Evolutionary conservation across 2,797 vertebrate species (phyloP).

Genomic region (Arnoldichthys spilopterus): DNA sequence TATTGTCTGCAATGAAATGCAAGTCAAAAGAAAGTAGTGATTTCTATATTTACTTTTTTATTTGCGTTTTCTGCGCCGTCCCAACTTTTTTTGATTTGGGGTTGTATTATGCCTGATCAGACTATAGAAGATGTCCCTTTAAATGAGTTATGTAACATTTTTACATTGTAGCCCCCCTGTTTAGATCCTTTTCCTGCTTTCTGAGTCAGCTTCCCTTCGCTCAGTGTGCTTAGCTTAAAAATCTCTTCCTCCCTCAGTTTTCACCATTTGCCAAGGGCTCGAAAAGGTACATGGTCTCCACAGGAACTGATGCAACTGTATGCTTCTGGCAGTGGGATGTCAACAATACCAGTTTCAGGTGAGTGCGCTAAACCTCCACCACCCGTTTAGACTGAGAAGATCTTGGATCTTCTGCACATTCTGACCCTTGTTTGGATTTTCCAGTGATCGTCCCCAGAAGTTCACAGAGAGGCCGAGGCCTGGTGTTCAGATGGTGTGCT

Average conservation of each 20-base stretch:
- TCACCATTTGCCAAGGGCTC: constrained; percentile 95
- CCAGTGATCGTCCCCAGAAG: constrained; percentile 90
- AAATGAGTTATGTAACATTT: no score
- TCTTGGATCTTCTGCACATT: neutral
- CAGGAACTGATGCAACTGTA: constrained; percentile 95
- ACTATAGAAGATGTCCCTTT: no score
- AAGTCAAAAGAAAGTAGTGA: no score
- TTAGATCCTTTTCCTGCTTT: no score
- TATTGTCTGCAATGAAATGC: no score
- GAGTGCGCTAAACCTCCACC: constrained; percentile 34
- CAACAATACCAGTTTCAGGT: constrained; percentile 92
- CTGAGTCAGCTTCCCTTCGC: neutral
- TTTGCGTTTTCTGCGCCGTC: no score
- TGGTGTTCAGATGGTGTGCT: constrained; percentile 95
- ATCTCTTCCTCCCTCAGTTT: constrained; percentile 79
- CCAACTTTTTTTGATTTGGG: no score
- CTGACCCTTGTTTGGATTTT: constrained; percentile 42
- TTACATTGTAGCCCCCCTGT: no score
- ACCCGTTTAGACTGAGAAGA: neutral
- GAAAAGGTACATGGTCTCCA: constrained; percentile 94
- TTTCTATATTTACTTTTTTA: no score
- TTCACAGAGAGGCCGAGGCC: constrained; percentile 94
- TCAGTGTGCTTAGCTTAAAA: no score
- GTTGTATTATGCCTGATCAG: no score
- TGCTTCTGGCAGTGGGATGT: constrained; percentile 98